Evolutionary conservation across 2,888 invertebrate genomes (phyloP), one percentile per base, ranked within the genome.

Genomic region (Morpho achilles): DNA sequence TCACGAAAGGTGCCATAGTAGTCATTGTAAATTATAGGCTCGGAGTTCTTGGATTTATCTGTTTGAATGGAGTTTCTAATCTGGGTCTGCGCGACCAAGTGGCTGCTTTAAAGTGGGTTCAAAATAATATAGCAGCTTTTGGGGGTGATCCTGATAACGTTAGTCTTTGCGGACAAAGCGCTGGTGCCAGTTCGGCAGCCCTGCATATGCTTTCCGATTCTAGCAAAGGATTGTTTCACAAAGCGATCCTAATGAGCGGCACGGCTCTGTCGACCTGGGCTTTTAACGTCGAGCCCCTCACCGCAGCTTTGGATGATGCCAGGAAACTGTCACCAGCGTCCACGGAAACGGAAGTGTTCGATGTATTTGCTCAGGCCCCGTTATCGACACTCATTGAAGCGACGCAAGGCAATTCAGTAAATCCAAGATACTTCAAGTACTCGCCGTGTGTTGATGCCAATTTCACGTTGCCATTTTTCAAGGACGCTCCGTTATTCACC

Each of bases 131-230:
- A 55, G 71, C 74, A 1, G 77, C 79, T 1, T 89, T 90, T 56
- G 87, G 87, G 1, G 90, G 90, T 45, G 89, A 89, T 61, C 86
- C 87, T 0, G 84, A 87, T 8, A 88, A 88, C 57, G 87, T 90
- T 2, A 88, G 87, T 0, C 61, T 90, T 46, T 81, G 80, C 23
- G 90, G 90, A 0, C 87, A 90, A 45, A 90, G 89, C 46, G 87
- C 90, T 0, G 90, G 90, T 0, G 83, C 82, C 0, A 75, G 79
- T n/a, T 70, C 84, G 0, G 80, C 82, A 0, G 77, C 81, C 0
- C 80, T 87, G 81, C 89, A 87, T 58, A 66, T 89, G 32, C 67
- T 89, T 0, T 82, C 88, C 0, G 76, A 75, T 53, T 63, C 65
- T 7, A 87, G 87, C 60, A 67, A 65, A 62, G 84, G 84, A 50